Base-by-base conservation (phyloP, 2,888 invertebrate species). In the Tenthredo scrophulariae region DNA sequence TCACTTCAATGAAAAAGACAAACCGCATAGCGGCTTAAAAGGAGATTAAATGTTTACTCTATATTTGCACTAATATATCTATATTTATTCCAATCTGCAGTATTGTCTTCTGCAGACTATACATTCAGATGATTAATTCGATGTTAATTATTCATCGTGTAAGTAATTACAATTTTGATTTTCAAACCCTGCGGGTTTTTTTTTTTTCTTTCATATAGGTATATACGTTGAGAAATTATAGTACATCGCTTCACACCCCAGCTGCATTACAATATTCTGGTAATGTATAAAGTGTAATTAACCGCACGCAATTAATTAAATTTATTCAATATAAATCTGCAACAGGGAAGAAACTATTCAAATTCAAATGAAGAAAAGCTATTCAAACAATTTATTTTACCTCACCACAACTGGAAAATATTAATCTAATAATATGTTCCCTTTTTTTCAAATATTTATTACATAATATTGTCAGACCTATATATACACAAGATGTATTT, bases 401-500 rank as follows among this genome's bases (percentile, higher is more conserved):
- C 54, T n/a, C 2, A n/a, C 54, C 3, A n/a, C 54, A 6, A n/a
- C n/a, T n/a, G 15, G 5, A 58, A 22, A 58, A 22, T 2, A 26
- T 13, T 70, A 15, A 33, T 33, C 37, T 18, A 26, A 37, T 37
- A n/a, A 70, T 33, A 37, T 70, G n/a, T 70, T 2, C n/a, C 37
- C 7, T 37, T 6, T 46, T 40, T 74, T 40, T n/a, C 26, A 5
- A 40, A 18, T 46, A 46, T 75, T 43, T 26, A 46, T 46, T 1
- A 70, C 70, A n/a, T 79, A 37, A 33, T 79, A 79, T 37, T 33
- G 82, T 82, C 40, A 15, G 26, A 82, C 22, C 18, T 13, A 33
- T 65, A 40, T 80, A 62, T 26, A 43, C 22, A 65, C 29, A 18
- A 65, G 58, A 79, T 79, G 79, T 79, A 54, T 84, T 87, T 88